phyloP scores from a whole-genome alignment of 2,797 vertebrate genomes.

The Hippocampus kuda region DNA sequence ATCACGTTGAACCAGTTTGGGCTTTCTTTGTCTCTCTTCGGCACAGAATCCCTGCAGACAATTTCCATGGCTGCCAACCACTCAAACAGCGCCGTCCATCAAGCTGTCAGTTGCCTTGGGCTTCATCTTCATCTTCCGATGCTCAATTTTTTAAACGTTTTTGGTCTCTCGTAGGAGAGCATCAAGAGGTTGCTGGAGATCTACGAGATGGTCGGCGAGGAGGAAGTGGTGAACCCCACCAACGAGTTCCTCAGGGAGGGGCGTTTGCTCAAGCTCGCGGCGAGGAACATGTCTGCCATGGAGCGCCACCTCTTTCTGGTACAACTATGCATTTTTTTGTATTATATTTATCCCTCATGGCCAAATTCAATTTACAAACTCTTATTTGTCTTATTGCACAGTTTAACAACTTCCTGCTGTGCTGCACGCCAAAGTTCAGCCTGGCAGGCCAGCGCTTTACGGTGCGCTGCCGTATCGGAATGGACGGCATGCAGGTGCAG shows the following conservation, averaged over 20 bases:
- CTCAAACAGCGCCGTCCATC: constrained; percentile 77
- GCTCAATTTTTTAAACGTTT: neutral
- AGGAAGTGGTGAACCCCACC: constrained; percentile 80
- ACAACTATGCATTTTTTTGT: constrained; percentile 13
- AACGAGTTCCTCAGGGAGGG: constrained; percentile 82
- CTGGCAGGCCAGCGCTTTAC: constrained; percentile 77
- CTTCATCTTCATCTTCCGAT: too few species aligned
- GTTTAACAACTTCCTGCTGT: constrained; percentile 90
- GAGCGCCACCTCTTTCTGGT: constrained; percentile 86
- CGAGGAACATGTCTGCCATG: constrained; percentile 70
- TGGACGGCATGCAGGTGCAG: constrained; percentile 78
- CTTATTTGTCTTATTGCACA: constrained; percentile 32
- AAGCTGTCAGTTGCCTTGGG: constrained; percentile 66
- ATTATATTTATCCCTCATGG: neutral
- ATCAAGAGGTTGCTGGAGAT: constrained; percentile 81
- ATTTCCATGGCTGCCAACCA: constrained; percentile 80
- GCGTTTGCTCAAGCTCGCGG: constrained; percentile 79
- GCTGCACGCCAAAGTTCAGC: constrained; percentile 79
- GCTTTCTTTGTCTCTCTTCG: constrained; percentile 9
- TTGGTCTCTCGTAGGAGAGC: constrained; percentile 61
- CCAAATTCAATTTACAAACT: neutral
- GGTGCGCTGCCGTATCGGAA: constrained; percentile 72
- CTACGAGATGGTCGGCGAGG: constrained; percentile 80
- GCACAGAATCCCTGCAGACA: constrained; percentile 73
- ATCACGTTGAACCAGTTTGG: neutral